Base-by-base conservation (phyloP, 1,140 invertebrate species). In the Caerostris darwini region DNA sequence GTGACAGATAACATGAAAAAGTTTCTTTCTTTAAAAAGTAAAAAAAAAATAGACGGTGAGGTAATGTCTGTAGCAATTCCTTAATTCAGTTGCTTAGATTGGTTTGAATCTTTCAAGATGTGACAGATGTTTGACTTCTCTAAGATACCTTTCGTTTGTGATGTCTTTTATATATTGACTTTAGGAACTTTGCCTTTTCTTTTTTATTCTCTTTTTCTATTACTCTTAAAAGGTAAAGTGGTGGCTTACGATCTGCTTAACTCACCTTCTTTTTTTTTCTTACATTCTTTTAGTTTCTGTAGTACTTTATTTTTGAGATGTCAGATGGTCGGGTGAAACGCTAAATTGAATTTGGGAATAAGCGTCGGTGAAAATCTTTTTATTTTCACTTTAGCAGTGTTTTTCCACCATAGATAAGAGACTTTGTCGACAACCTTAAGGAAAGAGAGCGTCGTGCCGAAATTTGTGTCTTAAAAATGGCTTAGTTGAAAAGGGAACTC, bases 91-190 rank as follows among this genome's bases (percentile, higher is more conserved):
- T 59, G 7, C 50, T n/a, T 50, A 19, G 34, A 67, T 50, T 14
- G 4, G 12, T 61, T 12, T n/a, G 59, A 89, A 89, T 67, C 87
- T 89, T 89, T 89, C 34, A 54, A n/a, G 61, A 89, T 14, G 87
- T 17, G 87, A 61, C 87, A 89, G 87, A 69, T 89, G 87, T 89
- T 89, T 89, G 87, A 89, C 87, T 89, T 67, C 34, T 34, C 34
- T 19, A 54, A 69, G n/a, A 89, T 50, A 89, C 14, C 57, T 14
- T 50, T 69, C 59, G 14, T 59, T 56, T 69, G 5, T 50, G 61
- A 89, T 69, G 87, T 89, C 64, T 69, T 89, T 89, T 59, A 54
- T 53, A 69, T 67, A 89, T 89, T 89, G 87, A 89, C 87, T 69
- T 69, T 54, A n/a, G 61, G 59, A 89, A 10, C 17, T 3, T 10